Conservation (phyloP, 1,140 invertebrate species). For the Caenorhabditis latens region DNA sequence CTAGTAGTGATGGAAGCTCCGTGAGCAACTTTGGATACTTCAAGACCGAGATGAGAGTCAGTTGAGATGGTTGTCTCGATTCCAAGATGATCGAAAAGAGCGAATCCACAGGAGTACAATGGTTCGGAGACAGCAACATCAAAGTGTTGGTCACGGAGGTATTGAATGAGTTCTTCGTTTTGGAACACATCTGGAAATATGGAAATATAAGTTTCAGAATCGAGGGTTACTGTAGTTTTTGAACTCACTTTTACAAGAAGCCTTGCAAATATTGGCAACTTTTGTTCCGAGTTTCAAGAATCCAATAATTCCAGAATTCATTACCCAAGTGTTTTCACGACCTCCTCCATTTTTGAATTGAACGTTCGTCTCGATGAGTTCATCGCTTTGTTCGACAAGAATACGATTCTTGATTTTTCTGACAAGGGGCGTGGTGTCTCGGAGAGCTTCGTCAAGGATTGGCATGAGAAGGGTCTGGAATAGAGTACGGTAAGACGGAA, state of each 20-base stretch:
- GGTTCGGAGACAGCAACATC: slow-evolving; percentile 36
- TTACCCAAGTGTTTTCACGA: slow-evolving; percentile 16
- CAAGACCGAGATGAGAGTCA: slow-evolving; percentile 17
- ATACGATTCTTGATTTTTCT: slow-evolving; percentile 29
- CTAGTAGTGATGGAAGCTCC: slow-evolving; percentile 43
- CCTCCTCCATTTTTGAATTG: slow-evolving; percentile 32
- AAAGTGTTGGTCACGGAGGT: slow-evolving; percentile 42
- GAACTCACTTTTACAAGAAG: slow-evolving; percentile 33
- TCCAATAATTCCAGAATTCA: slow-evolving; percentile 29
- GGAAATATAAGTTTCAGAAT: too few species aligned
- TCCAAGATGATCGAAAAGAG: slow-evolving; percentile 41
- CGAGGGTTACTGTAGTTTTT: too few species aligned
- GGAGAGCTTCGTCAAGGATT: slow-evolving; percentile 10
- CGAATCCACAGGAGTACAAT: slow-evolving; percentile 27
- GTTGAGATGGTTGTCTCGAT: slow-evolving; percentile 18
- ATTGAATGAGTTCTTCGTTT: slow-evolving; percentile 4
- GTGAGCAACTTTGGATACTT: slow-evolving; percentile 40
- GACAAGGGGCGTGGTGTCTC: slow-evolving; percentile 1
- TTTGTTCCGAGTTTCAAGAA: slow-evolving; percentile 7
- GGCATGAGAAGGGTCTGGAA: slow-evolving; percentile 15
- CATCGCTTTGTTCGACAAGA: slow-evolving; percentile 4
- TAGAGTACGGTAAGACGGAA: neutral
- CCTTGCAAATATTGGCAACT: slow-evolving; percentile 31
- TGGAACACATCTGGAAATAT: slow-evolving; percentile 16
- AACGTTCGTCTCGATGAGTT: neutral